phyloP scores from a whole-genome alignment of 2,888 invertebrate genomes.

The Germaria angustata region DNA sequence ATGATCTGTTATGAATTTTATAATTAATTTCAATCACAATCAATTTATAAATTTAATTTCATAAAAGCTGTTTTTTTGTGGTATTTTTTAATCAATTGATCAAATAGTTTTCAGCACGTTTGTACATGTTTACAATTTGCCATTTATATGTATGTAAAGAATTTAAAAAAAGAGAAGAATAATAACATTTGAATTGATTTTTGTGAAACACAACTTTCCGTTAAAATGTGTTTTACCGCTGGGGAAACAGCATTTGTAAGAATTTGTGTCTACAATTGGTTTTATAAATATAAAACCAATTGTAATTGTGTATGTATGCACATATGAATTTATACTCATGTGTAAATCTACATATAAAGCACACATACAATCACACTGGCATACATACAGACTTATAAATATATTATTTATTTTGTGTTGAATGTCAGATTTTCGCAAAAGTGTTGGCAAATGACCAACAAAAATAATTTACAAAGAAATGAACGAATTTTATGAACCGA shows the following conservation, averaged over 20 bases:
- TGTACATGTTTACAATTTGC: neutral
- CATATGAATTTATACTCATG: neutral
- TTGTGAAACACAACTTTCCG: neutral
- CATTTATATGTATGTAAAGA: neutral
- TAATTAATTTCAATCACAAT: too few species aligned
- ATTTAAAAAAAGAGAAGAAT: too few species aligned
- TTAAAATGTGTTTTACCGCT: constrained; percentile 24
- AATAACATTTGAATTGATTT: constrained; percentile 4
- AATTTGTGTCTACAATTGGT: neutral
- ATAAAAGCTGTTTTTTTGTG: too few species aligned
- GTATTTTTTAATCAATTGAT: too few species aligned
- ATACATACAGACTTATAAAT: neutral
- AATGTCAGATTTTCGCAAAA: constrained; percentile 28
- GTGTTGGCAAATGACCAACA: constrained; percentile 38
- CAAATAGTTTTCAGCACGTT: neutral
- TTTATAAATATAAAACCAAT: too few species aligned
- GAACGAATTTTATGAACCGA: neutral
- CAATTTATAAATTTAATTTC: too few species aligned
- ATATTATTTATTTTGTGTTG: constrained; percentile 16
- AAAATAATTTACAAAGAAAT: neutral
- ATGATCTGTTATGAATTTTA: too few species aligned
- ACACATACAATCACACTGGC: neutral
- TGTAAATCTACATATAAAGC: neutral
- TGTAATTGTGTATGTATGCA: too few species aligned
- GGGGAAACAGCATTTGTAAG: neutral